Evolutionary conservation across 2,113 vertebrate genomes (phyloP).

Genomic region (Xiphophorus couchianus): DNA sequence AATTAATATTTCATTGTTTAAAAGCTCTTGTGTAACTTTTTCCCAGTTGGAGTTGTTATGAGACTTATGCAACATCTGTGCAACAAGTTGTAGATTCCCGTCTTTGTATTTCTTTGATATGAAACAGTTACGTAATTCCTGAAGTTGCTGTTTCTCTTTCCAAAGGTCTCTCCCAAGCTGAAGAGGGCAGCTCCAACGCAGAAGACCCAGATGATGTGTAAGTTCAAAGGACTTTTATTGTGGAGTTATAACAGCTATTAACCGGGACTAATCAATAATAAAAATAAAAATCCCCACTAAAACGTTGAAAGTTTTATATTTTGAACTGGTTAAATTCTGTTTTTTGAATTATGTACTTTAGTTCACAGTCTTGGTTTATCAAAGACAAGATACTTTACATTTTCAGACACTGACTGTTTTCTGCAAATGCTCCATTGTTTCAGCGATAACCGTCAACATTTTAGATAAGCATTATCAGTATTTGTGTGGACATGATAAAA

Average conservation of each 20-base stretch:
- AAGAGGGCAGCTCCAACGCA: conserved; percentile 52
- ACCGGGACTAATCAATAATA: not conserved
- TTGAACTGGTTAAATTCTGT: too few species aligned
- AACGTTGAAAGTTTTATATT: too few species aligned
- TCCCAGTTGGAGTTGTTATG: not conserved
- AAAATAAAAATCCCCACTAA: too few species aligned
- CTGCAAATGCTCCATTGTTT: not conserved
- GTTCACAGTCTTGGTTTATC: not conserved
- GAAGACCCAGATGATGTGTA: conserved; percentile 75
- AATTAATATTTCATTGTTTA: not conserved
- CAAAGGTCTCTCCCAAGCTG: conserved; percentile 63
- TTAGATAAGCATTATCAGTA: not conserved
- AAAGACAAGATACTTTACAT: not conserved
- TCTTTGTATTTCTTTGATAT: not conserved
- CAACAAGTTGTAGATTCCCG: conserved; percentile 15
- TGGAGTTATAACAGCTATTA: not conserved
- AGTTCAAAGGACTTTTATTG: conserved; percentile 41
- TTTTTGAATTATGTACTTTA: too few species aligned
- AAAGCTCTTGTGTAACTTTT: conserved; percentile 49
- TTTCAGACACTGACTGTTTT: not conserved
- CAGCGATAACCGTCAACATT: too few species aligned
- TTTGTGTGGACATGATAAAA: not conserved
- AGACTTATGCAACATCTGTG: conserved; percentile 27
- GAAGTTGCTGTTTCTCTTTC: not conserved
- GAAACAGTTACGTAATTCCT: not conserved